These are phyloP conservation scores for Tachysurus vachellii DNA, from an alignment of 2,113 vertebrate species.

Conservation along the genomic window DNA sequence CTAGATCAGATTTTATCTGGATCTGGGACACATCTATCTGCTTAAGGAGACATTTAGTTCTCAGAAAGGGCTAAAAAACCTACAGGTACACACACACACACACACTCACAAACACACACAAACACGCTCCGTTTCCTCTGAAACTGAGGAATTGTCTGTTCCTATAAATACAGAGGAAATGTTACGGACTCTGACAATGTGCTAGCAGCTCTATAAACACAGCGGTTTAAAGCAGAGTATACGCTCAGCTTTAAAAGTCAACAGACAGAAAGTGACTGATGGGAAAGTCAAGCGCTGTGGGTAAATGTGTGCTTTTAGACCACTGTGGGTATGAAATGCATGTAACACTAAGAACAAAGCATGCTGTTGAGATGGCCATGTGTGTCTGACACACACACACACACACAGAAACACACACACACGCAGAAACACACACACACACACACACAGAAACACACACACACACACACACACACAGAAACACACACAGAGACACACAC, in stretches of 20 bases:
- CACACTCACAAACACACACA: neutral
- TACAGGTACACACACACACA: neutral
- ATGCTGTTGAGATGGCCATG: neutral
- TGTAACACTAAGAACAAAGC: neutral
- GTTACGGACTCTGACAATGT: constrained; percentile 20
- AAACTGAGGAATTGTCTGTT: constrained; percentile 17
- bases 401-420: no score
- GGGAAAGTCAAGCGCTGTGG: neutral
- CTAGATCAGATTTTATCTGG: neutral
- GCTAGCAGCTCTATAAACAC: constrained; percentile 48
- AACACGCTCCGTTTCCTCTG: neutral
- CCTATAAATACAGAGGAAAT: constrained; percentile 34
- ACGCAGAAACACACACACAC: no score
- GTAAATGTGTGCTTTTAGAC: neutral
- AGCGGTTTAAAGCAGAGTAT: neutral
- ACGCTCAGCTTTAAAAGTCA: constrained; percentile 43
- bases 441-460: no score
- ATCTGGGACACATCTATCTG: neutral
- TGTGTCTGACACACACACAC: neutral
- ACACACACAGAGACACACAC: no score
- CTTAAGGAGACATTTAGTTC: neutral
- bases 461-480: no score
- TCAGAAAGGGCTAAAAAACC: neutral
- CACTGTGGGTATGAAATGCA: neutral
- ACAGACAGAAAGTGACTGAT: constrained; percentile 1